Base-by-base conservation (phyloP, 1,140 invertebrate genomes). In the Euura lappo region DNA sequence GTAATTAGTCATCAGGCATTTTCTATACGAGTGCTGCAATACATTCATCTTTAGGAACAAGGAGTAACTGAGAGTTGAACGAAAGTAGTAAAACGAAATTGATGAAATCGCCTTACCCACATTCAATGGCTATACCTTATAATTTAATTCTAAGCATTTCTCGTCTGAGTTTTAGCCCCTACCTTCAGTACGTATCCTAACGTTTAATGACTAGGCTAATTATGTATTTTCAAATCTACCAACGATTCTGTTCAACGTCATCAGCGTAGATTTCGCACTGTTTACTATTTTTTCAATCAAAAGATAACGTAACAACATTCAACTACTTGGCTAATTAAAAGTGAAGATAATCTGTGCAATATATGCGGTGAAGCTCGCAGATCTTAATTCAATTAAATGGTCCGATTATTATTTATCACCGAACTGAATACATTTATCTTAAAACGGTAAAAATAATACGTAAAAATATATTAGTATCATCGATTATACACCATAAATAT, bases 181-280 rank as follows among this genome's bases (percentile, higher is more conserved):
- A 60, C 13, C 13, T 60, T 60, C 6, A 60, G 51, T 60, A 60
- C 3, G 6, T 60, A 60, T 60, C 6, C 51, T 60, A 60, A 60
- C 4, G 13, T 60, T 60, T 60, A 60, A 60, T 60, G 51, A 60
- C 51, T 60, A 60, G 51, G 51, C 51, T n/a, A 11, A 60, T 60
- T 60, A 60, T 60, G 51, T 60, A 60, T n/a, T 60, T 60, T 60
- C 51, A n/a, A 60, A 60, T 60, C 51, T 60, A 60, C 3, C 51
- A 60, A 60, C 51, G 51, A 60, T 60, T 60, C 6, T 60, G 13
- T 60, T n/a, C 3, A 60, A 60, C 13, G 4, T 60, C 13, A 60
- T 60, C 51, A n/a, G 13, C 51, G 51, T 60, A 60, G 13, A n/a
- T 60, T 60, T 60, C 51, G 10, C 6, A 60, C 10, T 6, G 1